Conservation (phyloP, 2,888 invertebrate species). For the Temnothorax rugatulus region DNA sequence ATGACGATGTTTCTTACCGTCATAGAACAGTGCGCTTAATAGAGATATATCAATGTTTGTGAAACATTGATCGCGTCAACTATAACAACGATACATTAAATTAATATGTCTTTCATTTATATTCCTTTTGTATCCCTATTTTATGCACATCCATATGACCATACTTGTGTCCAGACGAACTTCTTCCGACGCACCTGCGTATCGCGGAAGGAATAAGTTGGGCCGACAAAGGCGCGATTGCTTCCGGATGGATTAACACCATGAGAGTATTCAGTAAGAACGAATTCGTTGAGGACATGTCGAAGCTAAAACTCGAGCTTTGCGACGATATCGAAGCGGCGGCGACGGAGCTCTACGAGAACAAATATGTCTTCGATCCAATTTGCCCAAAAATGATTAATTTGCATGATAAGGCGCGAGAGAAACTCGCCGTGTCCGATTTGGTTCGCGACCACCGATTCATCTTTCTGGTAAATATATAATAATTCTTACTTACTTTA, state of each 20-base stretch:
- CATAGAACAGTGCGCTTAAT: neutral
- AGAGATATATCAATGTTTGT: neutral
- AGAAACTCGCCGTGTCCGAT: conserved; percentile 87
- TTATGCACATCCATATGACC: no score
- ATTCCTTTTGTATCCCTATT: neutral
- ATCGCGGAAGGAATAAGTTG: conserved; percentile 89
- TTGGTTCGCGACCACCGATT: conserved; percentile 88
- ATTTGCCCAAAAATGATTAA: conserved; percentile 89
- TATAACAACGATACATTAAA: neutral
- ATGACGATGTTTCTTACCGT: neutral
- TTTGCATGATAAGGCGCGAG: conserved; percentile 88
- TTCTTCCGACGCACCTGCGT: conserved; percentile 91
- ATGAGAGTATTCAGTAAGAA: conserved; percentile 89
- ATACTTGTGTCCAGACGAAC: conserved; percentile 86
- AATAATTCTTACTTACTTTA: neutral
- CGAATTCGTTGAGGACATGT: conserved; percentile 86
- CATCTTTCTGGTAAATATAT: conserved; percentile 87
- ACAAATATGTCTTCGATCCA: conserved; percentile 88
- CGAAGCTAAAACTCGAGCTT: conserved; percentile 86
- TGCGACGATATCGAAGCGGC: conserved; percentile 82
- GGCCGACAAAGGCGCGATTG: conserved; percentile 87
- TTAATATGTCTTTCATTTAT: neutral
- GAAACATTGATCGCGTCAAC: neutral
- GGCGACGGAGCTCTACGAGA: conserved; percentile 75
- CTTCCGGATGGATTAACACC: conserved; percentile 94